Percentiles rank a stretch among this genome's conserved stretches.
Conservation (phyloP, 2,797 vertebrate species). For the Microtus californicus region DNA sequence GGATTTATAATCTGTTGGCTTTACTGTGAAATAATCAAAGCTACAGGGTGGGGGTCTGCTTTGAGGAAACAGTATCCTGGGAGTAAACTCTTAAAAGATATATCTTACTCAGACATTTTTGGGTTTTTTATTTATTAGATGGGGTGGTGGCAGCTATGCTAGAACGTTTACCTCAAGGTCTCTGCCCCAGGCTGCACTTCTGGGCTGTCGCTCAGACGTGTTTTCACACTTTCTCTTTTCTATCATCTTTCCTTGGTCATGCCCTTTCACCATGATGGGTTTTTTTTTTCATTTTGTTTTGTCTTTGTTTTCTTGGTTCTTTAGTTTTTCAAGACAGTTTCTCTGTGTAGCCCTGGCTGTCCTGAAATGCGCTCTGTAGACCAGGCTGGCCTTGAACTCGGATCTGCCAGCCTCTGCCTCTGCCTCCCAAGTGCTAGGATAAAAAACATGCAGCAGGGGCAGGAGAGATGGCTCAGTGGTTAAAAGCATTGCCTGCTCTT, state of each 20-base stretch:
- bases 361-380: background rate
- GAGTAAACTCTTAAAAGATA: background rate
- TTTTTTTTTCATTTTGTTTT: background rate
- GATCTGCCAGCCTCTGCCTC: background rate
- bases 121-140: background rate
- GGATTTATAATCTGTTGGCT: background rate
- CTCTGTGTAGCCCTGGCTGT: background rate
- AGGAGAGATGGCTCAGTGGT: no score
- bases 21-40: background rate
- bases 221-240: background rate
- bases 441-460: background rate
- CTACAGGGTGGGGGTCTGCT: background rate
- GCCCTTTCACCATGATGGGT: background rate
- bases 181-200: background rate
- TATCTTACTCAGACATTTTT: background rate
- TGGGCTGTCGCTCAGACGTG: background rate
- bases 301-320: background rate
- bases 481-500: no score
- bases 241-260: background rate
- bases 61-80: background rate
- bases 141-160: background rate
- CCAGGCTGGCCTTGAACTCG: background rate
- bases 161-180: background rate
- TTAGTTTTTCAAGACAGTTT: background rate
- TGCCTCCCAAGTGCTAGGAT: background rate